Evolutionary conservation across 2,888 invertebrate species (phyloP), one percentile per base, ranked within the genome.

Genomic region (Xestia xanthographa): DNA sequence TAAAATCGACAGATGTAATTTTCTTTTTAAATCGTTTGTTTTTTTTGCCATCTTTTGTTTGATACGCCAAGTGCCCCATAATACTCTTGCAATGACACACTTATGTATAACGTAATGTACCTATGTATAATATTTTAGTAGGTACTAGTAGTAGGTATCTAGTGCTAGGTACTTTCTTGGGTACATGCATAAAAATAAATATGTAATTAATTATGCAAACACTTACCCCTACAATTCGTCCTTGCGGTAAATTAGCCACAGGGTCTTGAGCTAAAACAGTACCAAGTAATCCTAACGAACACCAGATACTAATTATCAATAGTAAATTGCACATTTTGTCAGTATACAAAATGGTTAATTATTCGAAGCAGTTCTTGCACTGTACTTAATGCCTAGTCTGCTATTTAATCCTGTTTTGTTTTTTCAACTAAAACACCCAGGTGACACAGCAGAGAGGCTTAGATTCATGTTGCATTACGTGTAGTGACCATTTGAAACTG

Each of bases 211-310:
- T 20, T 41, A 26, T 20, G 53, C 17, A 62, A 53, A 75, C 78
- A 94, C 97, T 97, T 94, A 97, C 97, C 92, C 97, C 97, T 82
- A 97, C 95, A 66, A 97, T 92, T 67, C 97, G 93, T 81, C 97
- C 97, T 93, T 97, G 97, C 53, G 96, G 95, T 79, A 97, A 91
- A 86, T 95, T 95, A 17, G 97, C 96, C 9, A 95, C 93, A 56
- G 97, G 97, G 85, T 97, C 97, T 90, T 97, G 97, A 48, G 94
- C 91, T 70, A 87, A 80, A 53, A 90, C 87, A 60, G 63, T 70
- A 66, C 78, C 75, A 26, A 17, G n/a, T 79, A 79, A 74, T 72
- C 76, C 60, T 72, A 84, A 76, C 82, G 87, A 68, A 86, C 77
- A 80, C 71, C 88, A 85, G 34, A 84, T 71, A 77, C 70, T 41